Evolutionary conservation across 1,140 invertebrate genomes (phyloP).

Genomic region (Drosophila lacertosa): DNA sequence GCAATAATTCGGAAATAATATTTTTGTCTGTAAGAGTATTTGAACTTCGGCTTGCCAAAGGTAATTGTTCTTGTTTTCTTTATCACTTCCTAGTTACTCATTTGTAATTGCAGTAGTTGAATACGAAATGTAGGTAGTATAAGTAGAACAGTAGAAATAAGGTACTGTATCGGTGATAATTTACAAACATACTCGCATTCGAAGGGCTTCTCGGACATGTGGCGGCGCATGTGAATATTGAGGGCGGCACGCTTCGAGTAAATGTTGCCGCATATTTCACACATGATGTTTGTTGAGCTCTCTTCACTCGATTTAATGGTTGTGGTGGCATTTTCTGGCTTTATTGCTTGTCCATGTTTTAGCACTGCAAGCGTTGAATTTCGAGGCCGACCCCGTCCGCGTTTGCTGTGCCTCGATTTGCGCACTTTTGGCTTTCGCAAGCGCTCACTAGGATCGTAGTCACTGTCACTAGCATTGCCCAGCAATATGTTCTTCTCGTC

Average conservation of each 20-base stretch:
- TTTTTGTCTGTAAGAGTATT: neutral
- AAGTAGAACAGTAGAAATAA: no score
- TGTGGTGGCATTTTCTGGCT: slow-evolving; percentile 4
- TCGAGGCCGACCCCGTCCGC: slow-evolving; percentile 58
- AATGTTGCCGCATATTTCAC: slow-evolving; percentile 79
- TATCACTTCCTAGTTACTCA: neutral
- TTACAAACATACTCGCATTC: slow-evolving; percentile 71
- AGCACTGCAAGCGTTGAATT: slow-evolving; percentile 22
- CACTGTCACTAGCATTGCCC: slow-evolving; percentile 59
- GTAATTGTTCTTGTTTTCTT: neutral
- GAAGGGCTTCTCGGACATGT: slow-evolving; percentile 77
- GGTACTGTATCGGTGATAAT: neutral
- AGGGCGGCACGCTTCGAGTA: slow-evolving; percentile 73
- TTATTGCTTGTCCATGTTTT: slow-evolving; percentile 23
- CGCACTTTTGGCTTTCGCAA: slow-evolving; percentile 49
- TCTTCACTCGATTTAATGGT: slow-evolving; percentile 51
- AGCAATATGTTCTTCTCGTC: slow-evolving; percentile 51
- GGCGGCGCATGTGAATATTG: slow-evolving; percentile 80
- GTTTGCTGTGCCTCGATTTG: slow-evolving; percentile 50
- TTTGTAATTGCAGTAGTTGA: no score
- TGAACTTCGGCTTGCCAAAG: neutral
- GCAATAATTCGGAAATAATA: no score
- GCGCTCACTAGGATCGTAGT: slow-evolving; percentile 58
- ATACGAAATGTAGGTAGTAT: no score
- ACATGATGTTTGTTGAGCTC: slow-evolving; percentile 71